phyloP scores from a whole-genome alignment of 2,113 vertebrate genomes.

The Ciconia stormi region DNA sequence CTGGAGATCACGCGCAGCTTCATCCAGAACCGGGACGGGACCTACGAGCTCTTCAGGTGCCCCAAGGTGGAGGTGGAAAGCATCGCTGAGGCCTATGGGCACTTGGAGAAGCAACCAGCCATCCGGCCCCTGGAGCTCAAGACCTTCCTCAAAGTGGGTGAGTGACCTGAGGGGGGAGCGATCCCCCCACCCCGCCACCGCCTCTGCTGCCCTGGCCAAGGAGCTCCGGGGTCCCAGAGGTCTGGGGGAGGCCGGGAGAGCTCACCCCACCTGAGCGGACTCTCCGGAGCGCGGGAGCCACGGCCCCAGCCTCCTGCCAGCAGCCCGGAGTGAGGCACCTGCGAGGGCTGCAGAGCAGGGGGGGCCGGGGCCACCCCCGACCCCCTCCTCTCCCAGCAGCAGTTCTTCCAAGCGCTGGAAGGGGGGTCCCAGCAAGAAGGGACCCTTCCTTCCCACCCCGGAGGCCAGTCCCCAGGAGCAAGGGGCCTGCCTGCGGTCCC shows the following conservation, averaged over 20 bases:
- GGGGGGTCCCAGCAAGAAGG: not conserved
- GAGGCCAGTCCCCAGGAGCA: too few relatives aligned
- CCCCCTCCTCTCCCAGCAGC: too few relatives aligned
- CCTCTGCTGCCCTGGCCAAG: not conserved
- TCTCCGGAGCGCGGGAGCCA: too few relatives aligned
- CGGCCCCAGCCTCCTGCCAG: too few relatives aligned
- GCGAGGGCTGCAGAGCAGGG: too few relatives aligned
- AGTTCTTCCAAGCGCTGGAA: not conserved
- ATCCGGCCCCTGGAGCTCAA: slow-evolving; percentile 88
- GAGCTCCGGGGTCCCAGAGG: too few relatives aligned
- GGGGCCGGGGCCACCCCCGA: too few relatives aligned
- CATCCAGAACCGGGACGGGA: slow-evolving; percentile 87
- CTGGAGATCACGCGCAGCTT: slow-evolving; percentile 90
- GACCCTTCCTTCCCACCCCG: too few relatives aligned
- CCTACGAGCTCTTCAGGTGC: slow-evolving; percentile 82
- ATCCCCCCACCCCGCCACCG: not conserved
- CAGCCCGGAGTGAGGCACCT: too few relatives aligned
- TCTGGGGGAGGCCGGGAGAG: too few relatives aligned
- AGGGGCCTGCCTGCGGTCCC: too few relatives aligned
- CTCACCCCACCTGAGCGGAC: not conserved
- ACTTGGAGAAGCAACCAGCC: slow-evolving; percentile 79
- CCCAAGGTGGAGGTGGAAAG: slow-evolving; percentile 82
- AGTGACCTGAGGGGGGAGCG: not conserved
- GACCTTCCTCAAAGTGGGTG: slow-evolving; percentile 92
- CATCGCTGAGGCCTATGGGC: slow-evolving; percentile 70